phyloP scores from a whole-genome alignment of 2,113 vertebrate genomes.

The Myanophis thanlyinensis region DNA sequence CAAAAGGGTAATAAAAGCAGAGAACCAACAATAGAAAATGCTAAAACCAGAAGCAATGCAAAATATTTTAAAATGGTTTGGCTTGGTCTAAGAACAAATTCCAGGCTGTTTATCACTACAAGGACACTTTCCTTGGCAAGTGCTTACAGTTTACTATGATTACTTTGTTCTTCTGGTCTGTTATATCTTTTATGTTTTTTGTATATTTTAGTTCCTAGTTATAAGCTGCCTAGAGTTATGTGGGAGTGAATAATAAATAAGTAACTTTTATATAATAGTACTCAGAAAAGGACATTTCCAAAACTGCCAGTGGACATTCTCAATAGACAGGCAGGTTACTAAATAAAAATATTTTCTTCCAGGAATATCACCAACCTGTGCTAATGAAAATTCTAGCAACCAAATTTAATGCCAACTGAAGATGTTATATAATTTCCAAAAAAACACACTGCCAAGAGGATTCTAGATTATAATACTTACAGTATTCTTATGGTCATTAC shows the following conservation, averaged over 20 bases:
- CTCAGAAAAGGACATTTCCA: not conserved
- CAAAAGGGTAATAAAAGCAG: not conserved
- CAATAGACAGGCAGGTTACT: not conserved
- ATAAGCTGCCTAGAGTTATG: not conserved
- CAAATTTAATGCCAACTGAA: not conserved
- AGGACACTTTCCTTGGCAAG: not conserved
- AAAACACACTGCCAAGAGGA: not conserved
- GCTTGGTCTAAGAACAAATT: not conserved
- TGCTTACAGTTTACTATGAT: not conserved
- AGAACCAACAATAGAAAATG: not conserved
- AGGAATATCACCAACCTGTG: not conserved
- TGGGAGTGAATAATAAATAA: not conserved
- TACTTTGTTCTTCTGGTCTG: not conserved
- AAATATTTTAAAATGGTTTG: not conserved
- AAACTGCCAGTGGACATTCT: not conserved
- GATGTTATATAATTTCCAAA: not conserved
- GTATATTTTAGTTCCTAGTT: not conserved
- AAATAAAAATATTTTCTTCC: not conserved
- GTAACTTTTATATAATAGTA: not conserved
- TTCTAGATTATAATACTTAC: not conserved
- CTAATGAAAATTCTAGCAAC: not conserved
- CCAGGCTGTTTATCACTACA: not conserved
- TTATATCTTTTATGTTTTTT: not conserved
- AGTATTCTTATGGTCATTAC: not conserved
- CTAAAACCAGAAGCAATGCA: not conserved